Percentiles rank a stretch among this genome's conserved stretches.
Evolutionary conservation across 2,888 invertebrate species (phyloP).

Genomic region (Parnassius orleans): DNA sequence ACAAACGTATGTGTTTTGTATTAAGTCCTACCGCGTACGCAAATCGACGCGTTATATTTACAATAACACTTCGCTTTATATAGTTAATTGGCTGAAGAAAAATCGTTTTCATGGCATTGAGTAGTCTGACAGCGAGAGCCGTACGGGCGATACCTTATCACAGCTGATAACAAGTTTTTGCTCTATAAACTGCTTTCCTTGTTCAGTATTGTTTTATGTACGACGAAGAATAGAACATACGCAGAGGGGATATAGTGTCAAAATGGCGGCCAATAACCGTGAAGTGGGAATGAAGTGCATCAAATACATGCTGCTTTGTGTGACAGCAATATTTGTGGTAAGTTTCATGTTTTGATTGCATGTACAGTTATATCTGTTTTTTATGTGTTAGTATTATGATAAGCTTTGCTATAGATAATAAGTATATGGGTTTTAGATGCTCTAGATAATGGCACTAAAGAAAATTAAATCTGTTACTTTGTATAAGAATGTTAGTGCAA

Average conservation of each 20-base stretch:
- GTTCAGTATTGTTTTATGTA: constrained; percentile 38
- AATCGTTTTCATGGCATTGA: constrained; percentile 44
- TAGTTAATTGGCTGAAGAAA: constrained; percentile 54
- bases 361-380: too few species aligned
- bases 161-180: constrained; percentile 36
- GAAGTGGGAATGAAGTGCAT: constrained; percentile 87
- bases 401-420: too few species aligned
- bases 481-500: too few species aligned
- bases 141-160: constrained; percentile 45
- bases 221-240: constrained; percentile 26
- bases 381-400: too few species aligned
- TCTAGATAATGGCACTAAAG: too few species aligned
- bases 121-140: constrained; percentile 31
- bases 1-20: background rate
- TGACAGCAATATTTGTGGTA: constrained; percentile 90
- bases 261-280: constrained; percentile 62
- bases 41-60: constrained; percentile 37
- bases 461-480: too few species aligned
- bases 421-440: too few species aligned
- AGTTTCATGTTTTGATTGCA: constrained; percentile 56
- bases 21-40: constrained; percentile 16
- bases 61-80: constrained; percentile 35
- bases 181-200: constrained; percentile 35
- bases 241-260: constrained; percentile 33
- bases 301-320: constrained; percentile 87